Conservation (phyloP, 2,113 vertebrate species). For the Nannospalax galili region DNA sequence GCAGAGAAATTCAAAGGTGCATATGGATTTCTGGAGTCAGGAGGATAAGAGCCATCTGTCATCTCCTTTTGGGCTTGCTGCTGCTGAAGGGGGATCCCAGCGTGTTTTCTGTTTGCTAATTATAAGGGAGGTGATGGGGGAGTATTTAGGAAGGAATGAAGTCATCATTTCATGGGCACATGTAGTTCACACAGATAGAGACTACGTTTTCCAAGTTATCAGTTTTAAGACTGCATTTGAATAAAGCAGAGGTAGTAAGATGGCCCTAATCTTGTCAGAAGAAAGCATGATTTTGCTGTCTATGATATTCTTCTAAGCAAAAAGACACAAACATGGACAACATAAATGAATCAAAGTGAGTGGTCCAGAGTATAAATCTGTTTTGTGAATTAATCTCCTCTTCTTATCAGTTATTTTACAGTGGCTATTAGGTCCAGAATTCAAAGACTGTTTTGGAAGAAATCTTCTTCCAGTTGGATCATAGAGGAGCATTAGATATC, state of each 20-base stretch:
- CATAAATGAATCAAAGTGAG: background rate
- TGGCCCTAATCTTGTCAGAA: background rate
- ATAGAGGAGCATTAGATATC: background rate
- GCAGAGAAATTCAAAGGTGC: constrained; percentile 33
- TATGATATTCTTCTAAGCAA: background rate
- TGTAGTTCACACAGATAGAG: background rate
- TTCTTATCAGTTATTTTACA: background rate
- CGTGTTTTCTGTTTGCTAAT: constrained; percentile 45
- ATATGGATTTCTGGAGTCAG: constrained; percentile 46
- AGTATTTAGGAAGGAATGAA: background rate
- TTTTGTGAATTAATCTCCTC: background rate
- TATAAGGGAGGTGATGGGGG: constrained; percentile 23
- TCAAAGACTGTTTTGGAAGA: background rate
- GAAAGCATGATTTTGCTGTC: background rate
- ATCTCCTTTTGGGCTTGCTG: constrained; percentile 21
- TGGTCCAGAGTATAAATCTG: background rate
- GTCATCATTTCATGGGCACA: constrained; percentile 7
- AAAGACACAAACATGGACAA: background rate
- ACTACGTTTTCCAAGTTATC: background rate
- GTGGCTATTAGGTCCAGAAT: background rate
- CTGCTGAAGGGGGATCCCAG: background rate
- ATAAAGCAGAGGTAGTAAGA: background rate
- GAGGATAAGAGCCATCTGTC: constrained; percentile 47
- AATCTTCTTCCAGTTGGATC: background rate
- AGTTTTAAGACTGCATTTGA: background rate